Evolutionary conservation across 2,888 invertebrate genomes (phyloP).

Genomic region (Melipona bicolor): DNA sequence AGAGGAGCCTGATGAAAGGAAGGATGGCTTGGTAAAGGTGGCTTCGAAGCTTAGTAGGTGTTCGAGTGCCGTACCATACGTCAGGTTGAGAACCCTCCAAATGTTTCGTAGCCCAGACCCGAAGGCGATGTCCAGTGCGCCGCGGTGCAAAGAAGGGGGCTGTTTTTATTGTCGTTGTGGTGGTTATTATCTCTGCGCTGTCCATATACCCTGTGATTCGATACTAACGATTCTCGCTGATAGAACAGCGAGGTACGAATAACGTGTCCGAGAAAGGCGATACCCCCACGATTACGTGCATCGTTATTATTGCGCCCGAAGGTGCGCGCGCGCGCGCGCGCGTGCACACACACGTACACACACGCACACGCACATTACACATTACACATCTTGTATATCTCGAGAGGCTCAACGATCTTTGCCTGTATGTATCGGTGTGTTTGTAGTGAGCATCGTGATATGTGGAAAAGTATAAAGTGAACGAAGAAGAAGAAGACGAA

Average conservation of each 20-base stretch:
- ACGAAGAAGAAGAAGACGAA: slow-evolving; percentile 32
- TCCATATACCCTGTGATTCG: slow-evolving; percentile 49
- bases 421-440: slow-evolving; percentile 40
- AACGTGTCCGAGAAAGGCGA: slow-evolving; percentile 52
- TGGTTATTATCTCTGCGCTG: slow-evolving; percentile 66
- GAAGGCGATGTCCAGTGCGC: slow-evolving; percentile 76
- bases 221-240: slow-evolving; percentile 46
- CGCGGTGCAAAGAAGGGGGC: slow-evolving; percentile 67
- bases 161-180: slow-evolving; percentile 64
- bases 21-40: slow-evolving; percentile 39
- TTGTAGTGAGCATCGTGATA: slow-evolving; percentile 52
- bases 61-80: slow-evolving; percentile 10
- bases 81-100: slow-evolving; percentile 74
- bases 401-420: slow-evolving; percentile 64
- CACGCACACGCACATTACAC: not conserved
- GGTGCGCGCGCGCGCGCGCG: slow-evolving; percentile 64
- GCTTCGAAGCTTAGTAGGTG: slow-evolving; percentile 52
- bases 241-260: slow-evolving; percentile 37
- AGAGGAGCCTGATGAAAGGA: not conserved
- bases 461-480: slow-evolving; percentile 62
- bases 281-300: slow-evolving; percentile 62
- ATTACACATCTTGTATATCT: slow-evolving; percentile 36
- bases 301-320: slow-evolving; percentile 64
- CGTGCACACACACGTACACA: slow-evolving; percentile 28
- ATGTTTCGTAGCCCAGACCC: slow-evolving; percentile 71